phyloP scores from a whole-genome alignment of 2,113 vertebrate genomes.

The Grammatotria lemairii region DNA sequence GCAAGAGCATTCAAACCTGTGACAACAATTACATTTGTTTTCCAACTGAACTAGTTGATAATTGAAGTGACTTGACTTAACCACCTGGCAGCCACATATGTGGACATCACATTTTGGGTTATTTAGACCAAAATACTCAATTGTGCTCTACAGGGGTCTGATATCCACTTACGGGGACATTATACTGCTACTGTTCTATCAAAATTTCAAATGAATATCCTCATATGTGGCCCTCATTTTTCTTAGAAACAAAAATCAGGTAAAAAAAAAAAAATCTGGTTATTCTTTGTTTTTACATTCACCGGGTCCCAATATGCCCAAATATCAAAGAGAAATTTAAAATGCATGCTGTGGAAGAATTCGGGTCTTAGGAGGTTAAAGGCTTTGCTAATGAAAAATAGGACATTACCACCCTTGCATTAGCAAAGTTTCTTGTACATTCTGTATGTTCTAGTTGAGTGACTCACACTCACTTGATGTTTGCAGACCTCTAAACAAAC shows the following conservation, averaged over 20 bases:
- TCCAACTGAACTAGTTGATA: not conserved
- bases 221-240: not conserved
- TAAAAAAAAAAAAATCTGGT: not conserved
- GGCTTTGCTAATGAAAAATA: not conserved
- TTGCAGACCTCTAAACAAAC: not conserved
- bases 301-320: not conserved
- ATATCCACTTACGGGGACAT: not conserved
- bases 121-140: not conserved
- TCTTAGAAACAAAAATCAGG: not conserved
- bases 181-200: not conserved
- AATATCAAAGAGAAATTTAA: not conserved
- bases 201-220: not conserved
- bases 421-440: not conserved
- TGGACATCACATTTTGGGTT: not conserved
- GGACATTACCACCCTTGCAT: not conserved
- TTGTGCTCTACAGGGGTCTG: not conserved
- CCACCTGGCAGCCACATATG: not conserved
- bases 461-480: not conserved
- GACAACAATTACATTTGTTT: not conserved
- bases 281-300: not conserved
- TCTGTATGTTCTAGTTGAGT: not conserved
- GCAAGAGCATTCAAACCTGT: not conserved
- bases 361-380: not conserved
- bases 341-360: not conserved
- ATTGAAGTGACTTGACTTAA: not conserved